phyloP scores from a whole-genome alignment of 2,797 vertebrate genomes.

The Scomberomorus guttatus region DNA sequence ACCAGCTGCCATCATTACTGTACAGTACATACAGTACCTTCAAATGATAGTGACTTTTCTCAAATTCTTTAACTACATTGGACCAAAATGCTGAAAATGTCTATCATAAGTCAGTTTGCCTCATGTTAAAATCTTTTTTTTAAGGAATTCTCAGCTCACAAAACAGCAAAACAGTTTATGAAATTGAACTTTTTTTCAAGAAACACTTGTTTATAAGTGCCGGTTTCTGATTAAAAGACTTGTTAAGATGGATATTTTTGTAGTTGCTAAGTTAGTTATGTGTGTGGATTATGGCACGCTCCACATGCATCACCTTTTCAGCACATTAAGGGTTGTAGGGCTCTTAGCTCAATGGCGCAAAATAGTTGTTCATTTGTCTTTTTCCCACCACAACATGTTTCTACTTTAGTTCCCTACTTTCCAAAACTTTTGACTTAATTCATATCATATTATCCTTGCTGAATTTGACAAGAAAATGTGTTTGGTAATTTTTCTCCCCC shows the following conservation, averaged over 20 bases:
- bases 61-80: too few species aligned
- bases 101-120: too few species aligned
- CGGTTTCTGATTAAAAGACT: not conserved
- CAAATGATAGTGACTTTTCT: not conserved
- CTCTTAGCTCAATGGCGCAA: not conserved
- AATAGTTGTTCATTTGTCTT: not conserved
- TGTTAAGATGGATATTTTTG: constrained; percentile 3
- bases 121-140: too few species aligned
- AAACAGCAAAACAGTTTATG: too few species aligned
- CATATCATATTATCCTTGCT: not conserved
- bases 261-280: not conserved
- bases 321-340: not conserved
- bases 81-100: too few species aligned
- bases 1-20: constrained; percentile 60
- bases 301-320: too few species aligned
- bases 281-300: not conserved
- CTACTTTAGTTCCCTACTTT: not conserved
- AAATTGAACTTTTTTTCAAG: not conserved
- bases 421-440: not conserved
- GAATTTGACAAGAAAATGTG: not conserved
- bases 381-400: not conserved
- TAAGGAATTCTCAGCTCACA: too few species aligned
- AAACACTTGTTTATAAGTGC: not conserved
- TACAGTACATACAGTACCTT: constrained; percentile 17
- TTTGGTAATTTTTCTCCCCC: not conserved